A percentile compares a stretch with the other conserved stretches of the same genome.
Evolutionary conservation across 2,888 invertebrate species (phyloP).

Genomic region (Dinocampus coccinellae): DNA sequence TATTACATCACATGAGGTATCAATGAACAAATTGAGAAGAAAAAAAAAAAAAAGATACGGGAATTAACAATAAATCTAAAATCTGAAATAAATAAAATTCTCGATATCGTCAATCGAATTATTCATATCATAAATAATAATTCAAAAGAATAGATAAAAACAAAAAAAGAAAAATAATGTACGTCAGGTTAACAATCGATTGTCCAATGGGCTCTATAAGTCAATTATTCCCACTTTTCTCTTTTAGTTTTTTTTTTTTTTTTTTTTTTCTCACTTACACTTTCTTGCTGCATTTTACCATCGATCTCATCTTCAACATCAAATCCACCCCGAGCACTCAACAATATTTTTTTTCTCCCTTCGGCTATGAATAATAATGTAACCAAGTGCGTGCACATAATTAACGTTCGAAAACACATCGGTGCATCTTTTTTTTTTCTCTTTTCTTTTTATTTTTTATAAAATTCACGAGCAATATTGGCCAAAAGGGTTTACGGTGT

Average conservation of each 20-base stretch:
- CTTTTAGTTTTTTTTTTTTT: too few relatives aligned
- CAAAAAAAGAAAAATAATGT: not conserved
- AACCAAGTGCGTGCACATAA: constrained; percentile 14
- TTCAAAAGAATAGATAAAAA: too few relatives aligned
- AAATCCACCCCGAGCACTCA: not conserved
- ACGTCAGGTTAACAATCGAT: not conserved
- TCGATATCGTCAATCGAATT: too few relatives aligned
- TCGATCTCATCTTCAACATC: not conserved
- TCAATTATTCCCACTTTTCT: not conserved
- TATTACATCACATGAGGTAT: too few relatives aligned
- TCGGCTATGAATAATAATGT: constrained; percentile 13
- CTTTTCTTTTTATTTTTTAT: too few relatives aligned
- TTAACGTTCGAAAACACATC: constrained; percentile 3
- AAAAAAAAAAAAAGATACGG: too few relatives aligned
- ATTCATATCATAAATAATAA: too few relatives aligned
- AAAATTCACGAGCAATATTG: not conserved
- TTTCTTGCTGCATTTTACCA: not conserved
- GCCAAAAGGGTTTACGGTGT: not conserved
- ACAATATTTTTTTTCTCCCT: not conserved
- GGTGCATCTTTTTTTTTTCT: too few relatives aligned
- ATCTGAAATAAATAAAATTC: too few relatives aligned
- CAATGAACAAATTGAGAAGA: too few relatives aligned
- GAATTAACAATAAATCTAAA: too few relatives aligned
- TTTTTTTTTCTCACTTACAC: not conserved
- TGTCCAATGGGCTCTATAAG: not conserved